A percentile compares a stretch with the other conserved stretches of the same genome.
Evolutionary conservation across 2,888 invertebrate genomes (phyloP).

Genomic region (Tipula helvola): DNA sequence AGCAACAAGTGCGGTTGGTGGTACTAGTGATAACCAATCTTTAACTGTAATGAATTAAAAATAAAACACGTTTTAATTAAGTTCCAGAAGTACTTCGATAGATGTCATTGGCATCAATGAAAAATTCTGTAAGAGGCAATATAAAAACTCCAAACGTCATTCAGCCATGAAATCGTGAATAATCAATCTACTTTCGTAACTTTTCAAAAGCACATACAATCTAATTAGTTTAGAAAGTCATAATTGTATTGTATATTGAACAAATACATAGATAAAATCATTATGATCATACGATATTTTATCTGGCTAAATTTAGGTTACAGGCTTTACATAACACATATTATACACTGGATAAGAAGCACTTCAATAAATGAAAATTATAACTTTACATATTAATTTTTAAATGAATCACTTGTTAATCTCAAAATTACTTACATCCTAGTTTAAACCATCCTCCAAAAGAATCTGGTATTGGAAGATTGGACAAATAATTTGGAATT

Average conservation of each 20-base stretch:
- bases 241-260: not conserved
- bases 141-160: not conserved
- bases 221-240: not conserved
- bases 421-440: constrained; percentile 49
- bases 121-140: not conserved
- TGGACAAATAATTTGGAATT: constrained; percentile 71
- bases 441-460: constrained; percentile 77
- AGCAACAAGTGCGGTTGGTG: constrained; percentile 66
- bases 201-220: not conserved
- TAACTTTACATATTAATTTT: not conserved
- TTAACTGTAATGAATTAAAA: constrained; percentile 46
- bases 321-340: not conserved
- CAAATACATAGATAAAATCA: not conserved
- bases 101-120: not conserved
- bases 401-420: not conserved
- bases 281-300: not conserved
- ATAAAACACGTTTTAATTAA: not conserved
- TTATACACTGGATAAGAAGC: not conserved
- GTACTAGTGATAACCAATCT: constrained; percentile 72
- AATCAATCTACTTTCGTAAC: not conserved
- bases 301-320: not conserved
- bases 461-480: constrained; percentile 71
- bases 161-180: not conserved
- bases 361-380: not conserved
- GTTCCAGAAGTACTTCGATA: not conserved